Percentiles rank a stretch among this genome's conserved stretches.
These are phyloP conservation scores for Nebria ingens DNA, from an alignment of 1,140 invertebrate genomes.

Conservation along the genomic window DNA sequence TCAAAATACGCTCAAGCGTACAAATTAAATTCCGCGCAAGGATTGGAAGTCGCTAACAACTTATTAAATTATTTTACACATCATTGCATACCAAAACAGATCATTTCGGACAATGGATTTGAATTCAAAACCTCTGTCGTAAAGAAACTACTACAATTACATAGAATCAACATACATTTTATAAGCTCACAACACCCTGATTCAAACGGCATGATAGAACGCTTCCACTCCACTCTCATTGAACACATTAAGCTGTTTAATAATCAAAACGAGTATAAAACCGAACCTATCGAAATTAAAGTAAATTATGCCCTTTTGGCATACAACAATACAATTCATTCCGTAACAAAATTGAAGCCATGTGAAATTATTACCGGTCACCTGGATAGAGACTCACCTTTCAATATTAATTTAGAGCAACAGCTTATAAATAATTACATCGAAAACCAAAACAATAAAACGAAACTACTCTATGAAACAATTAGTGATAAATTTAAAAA, in stretches of 20 bases:
- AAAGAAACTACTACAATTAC: constrained; percentile 21
- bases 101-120: constrained; percentile 19
- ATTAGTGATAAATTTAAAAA: constrained; percentile 4
- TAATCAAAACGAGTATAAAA: constrained; percentile 17
- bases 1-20: constrained; percentile 17
- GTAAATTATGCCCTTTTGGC: constrained; percentile 21
- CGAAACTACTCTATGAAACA: constrained; percentile 13
- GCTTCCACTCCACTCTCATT: constrained; percentile 19
- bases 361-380: constrained; percentile 19
- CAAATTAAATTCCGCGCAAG: background rate
- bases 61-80: constrained; percentile 15
- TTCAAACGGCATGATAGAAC: constrained; percentile 27
- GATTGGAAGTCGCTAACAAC: constrained; percentile 12
- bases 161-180: constrained; percentile 28
- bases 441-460: constrained; percentile 10
- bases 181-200: constrained; percentile 23
- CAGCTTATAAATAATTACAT: constrained; percentile 14
- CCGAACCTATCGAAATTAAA: constrained; percentile 14
- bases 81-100: constrained; percentile 15
- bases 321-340: constrained; percentile 22
- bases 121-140: constrained; percentile 23
- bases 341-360: constrained; percentile 18
- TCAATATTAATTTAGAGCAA: constrained; percentile 11
- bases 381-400: constrained; percentile 16
- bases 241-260: constrained; percentile 27